Percentiles rank a stretch among this genome's conserved stretches.
phyloP scores from a whole-genome alignment of 2,888 invertebrate genomes.

The Cacoxenus indagator region DNA sequence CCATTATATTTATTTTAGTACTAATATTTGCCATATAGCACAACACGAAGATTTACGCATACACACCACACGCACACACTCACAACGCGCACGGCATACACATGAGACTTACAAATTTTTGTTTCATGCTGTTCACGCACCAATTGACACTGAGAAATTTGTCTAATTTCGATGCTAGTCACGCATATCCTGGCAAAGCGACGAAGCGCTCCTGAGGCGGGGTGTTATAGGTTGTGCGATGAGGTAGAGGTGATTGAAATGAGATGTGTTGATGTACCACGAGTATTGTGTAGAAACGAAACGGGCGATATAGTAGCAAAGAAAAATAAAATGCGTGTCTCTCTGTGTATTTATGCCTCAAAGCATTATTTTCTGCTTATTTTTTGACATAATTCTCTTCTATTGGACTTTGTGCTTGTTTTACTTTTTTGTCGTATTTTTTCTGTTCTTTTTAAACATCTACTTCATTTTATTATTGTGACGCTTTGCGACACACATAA shows the following conservation, averaged over 20 bases:
- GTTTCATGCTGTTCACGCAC: conserved; percentile 37
- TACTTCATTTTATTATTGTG: not conserved
- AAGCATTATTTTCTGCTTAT: conserved; percentile 19
- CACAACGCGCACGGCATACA: not conserved
- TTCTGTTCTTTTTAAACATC: conserved; percentile 12
- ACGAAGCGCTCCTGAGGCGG: not conserved
- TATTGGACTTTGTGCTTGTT: too few relatives aligned
- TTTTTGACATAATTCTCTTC: too few relatives aligned
- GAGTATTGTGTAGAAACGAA: not conserved
- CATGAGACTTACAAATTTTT: not conserved
- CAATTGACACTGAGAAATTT: conserved; percentile 53
- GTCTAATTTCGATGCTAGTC: conserved; percentile 60
- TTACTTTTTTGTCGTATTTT: not conserved
- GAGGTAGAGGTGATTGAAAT: too few relatives aligned
- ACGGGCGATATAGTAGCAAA: too few relatives aligned
- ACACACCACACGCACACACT: not conserved
- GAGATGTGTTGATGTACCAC: not conserved
- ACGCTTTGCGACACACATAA: conserved; percentile 20
- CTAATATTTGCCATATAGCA: conserved; percentile 38
- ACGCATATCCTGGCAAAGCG: conserved; percentile 56
- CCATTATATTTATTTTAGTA: conserved; percentile 56
- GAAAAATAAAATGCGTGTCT: too few relatives aligned
- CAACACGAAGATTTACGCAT: not conserved
- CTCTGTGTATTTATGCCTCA: not conserved
- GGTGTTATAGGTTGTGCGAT: not conserved